phyloP scores from a whole-genome alignment of 2,888 invertebrate genomes.

The Psylliodes chrysocephalus region DNA sequence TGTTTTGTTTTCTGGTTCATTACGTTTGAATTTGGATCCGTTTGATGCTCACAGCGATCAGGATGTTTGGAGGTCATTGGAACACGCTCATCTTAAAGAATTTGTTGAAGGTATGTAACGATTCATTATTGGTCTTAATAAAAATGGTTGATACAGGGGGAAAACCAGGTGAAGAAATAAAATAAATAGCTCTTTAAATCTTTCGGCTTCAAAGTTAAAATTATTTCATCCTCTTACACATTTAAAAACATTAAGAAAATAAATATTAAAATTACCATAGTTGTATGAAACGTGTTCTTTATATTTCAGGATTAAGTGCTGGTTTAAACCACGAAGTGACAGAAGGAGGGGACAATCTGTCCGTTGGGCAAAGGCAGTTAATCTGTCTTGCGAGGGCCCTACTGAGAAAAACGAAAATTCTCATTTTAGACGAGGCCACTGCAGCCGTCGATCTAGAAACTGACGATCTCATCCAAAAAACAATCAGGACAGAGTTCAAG shows the following conservation, averaged over 20 bases:
- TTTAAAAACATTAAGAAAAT: no score
- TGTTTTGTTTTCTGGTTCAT: slow-evolving; percentile 90
- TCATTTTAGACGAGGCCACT: slow-evolving; percentile 66
- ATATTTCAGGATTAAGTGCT: slow-evolving; percentile 70
- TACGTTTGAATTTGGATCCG: slow-evolving; percentile 94
- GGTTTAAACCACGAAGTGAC: slow-evolving; percentile 76
- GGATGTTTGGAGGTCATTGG: slow-evolving; percentile 87
- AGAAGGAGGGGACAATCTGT: slow-evolving; percentile 59
- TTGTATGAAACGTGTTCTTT: no score
- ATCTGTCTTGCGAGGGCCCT: slow-evolving; percentile 66
- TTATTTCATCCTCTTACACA: no score
- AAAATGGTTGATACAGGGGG: no score
- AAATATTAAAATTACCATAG: no score
- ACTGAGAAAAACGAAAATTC: slow-evolving; percentile 65
- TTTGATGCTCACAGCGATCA: slow-evolving; percentile 82
- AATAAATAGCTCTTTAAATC: no score
- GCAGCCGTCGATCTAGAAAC: slow-evolving; percentile 69
- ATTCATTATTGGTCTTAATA: no score
- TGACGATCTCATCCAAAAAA: slow-evolving; percentile 66
- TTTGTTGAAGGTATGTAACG: slow-evolving; percentile 77
- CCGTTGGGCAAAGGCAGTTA: slow-evolving; percentile 66
- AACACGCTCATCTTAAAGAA: slow-evolving; percentile 87
- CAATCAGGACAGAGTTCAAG: slow-evolving; percentile 68
- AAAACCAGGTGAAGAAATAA: no score
- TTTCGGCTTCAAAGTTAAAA: no score